phyloP scores from a whole-genome alignment of 2,113 vertebrate species.

The Forbesichthys papilliferus region DNA sequence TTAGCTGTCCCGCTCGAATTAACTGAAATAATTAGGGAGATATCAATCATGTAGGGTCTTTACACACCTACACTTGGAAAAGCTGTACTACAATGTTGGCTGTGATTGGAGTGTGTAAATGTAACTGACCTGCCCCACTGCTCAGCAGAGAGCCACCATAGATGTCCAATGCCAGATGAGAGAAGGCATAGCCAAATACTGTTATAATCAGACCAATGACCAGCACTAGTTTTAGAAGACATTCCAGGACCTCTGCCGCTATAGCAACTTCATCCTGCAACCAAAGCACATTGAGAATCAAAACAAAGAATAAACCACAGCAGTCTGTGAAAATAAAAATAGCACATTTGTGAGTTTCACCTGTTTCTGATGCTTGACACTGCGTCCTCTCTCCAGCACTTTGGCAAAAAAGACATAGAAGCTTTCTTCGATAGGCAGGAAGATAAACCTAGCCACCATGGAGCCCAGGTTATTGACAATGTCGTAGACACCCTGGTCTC shows the following conservation, averaged over 20 bases:
- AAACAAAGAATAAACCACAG: not conserved
- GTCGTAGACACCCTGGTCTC: conserved; percentile 95
- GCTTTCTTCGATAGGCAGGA: conserved; percentile 94
- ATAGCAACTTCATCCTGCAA: conserved; percentile 87
- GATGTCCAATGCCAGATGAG: conserved; percentile 90
- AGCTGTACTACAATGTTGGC: not conserved
- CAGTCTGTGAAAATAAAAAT: not conserved
- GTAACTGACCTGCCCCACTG: conserved; percentile 74
- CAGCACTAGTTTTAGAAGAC: conserved; percentile 90
- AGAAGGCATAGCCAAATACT: conserved; percentile 92
- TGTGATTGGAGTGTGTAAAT: not conserved
- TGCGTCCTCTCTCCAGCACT: conserved; percentile 85
- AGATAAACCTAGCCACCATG: conserved; percentile 93
- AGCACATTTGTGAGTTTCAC: conserved; percentile 33
- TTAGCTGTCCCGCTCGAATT: too few relatives aligned
- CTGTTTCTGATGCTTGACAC: conserved; percentile 83
- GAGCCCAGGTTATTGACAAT: conserved; percentile 96
- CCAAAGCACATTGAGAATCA: conserved; percentile 18
- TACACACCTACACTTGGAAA: too few relatives aligned
- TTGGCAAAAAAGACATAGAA: conserved; percentile 97
- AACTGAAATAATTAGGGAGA: too few relatives aligned
- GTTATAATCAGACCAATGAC: conserved; percentile 89
- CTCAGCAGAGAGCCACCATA: conserved; percentile 93
- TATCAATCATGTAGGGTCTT: too few relatives aligned
- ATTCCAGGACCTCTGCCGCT: conserved; percentile 86